Evolutionary conservation across 2,888 invertebrate species (phyloP).

Genomic region (Hecatera dysodea): DNA sequence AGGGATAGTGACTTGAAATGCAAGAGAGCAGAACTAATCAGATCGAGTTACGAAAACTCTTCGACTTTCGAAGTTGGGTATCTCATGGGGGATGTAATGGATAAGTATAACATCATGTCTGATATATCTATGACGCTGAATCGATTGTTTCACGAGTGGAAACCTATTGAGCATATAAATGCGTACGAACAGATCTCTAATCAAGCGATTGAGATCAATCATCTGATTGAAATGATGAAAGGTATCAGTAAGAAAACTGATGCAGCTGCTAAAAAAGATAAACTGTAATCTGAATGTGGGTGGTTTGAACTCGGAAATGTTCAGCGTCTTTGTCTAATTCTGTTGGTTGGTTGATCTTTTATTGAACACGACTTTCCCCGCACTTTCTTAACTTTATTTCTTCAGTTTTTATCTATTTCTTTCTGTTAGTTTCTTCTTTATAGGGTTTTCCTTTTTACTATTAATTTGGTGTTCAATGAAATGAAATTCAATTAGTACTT

Average conservation of each 20-base stretch:
- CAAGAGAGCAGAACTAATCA: constrained; percentile 78
- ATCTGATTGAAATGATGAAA: constrained; percentile 75
- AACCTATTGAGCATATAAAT: constrained; percentile 84
- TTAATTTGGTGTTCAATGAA: too few species aligned
- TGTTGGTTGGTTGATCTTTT: too few species aligned
- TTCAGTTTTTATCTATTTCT: too few species aligned
- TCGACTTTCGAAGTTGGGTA: constrained; percentile 78
- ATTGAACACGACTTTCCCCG: too few species aligned
- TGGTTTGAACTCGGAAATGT: neutral
- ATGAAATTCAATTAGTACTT: too few species aligned
- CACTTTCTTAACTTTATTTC: too few species aligned
- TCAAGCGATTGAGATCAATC: constrained; percentile 78
- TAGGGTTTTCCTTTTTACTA: too few species aligned
- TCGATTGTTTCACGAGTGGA: constrained; percentile 76
- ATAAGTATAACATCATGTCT: constrained; percentile 75
- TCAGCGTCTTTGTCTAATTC: neutral
- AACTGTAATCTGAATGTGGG: neutral
- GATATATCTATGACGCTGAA: constrained; percentile 76
- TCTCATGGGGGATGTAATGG: constrained; percentile 78
- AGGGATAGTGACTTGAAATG: constrained; percentile 80
- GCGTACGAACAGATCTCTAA: constrained; percentile 84
- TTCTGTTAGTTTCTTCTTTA: too few species aligned
- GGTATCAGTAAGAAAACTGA: constrained; percentile 57
- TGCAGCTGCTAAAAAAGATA: neutral
- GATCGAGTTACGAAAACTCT: constrained; percentile 74